These are phyloP conservation scores for Cochlearius cochlearius DNA, from an alignment of 2,113 vertebrate species.

Conservation along the genomic window DNA sequence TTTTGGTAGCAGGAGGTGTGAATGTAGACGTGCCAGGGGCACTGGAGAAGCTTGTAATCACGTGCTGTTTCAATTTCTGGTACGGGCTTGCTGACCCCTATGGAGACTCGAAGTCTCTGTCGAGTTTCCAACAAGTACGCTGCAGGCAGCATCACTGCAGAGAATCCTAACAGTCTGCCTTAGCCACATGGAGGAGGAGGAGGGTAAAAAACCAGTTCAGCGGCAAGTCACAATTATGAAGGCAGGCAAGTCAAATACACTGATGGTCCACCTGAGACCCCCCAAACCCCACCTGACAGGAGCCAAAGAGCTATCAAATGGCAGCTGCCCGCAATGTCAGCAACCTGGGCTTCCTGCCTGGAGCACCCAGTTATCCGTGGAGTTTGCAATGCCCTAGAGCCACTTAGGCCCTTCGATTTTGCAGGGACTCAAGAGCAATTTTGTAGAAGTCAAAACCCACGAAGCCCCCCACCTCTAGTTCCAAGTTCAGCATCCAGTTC, in stretches of 20 bases:
- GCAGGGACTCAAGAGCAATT: neutral
- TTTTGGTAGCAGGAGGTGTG: neutral
- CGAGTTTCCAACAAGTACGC: neutral
- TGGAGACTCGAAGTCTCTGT: neutral
- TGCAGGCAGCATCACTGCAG: neutral
- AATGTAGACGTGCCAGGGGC: neutral
- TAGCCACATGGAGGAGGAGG: fast-evolving
- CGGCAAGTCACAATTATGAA: neutral
- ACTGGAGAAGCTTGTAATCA: neutral
- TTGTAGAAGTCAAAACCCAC: neutral
- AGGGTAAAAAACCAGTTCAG: neutral
- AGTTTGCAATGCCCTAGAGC: neutral
- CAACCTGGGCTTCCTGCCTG: neutral
- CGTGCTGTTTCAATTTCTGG: neutral
- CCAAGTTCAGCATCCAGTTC: neutral
- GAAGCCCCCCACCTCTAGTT: neutral
- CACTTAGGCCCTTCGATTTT: neutral
- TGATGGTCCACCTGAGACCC: neutral
- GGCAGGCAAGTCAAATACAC: neutral
- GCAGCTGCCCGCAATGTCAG: neutral
- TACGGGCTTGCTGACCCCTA: neutral
- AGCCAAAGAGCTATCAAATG: neutral
- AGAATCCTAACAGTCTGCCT: neutral
- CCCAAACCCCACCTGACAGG: neutral
- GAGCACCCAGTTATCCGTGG: neutral